phyloP scores from a whole-genome alignment of 2,113 vertebrate species.

The Cygnus buccinator region DNA sequence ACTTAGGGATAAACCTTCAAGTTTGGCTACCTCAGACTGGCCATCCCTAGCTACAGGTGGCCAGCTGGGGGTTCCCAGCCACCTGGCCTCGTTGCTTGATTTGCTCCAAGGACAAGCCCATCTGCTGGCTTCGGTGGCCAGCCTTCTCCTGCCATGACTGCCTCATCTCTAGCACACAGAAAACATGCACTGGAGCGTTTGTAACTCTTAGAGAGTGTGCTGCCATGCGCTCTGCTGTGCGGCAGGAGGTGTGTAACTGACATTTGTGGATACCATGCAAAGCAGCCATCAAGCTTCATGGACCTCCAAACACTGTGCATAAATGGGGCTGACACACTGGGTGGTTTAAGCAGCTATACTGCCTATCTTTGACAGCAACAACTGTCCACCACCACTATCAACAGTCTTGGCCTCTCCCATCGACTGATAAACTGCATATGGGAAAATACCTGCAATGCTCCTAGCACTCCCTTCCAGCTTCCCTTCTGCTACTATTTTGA shows the following conservation, averaged over 20 bases:
- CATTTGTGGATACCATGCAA: not conserved
- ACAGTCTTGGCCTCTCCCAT: not conserved
- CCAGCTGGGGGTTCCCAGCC: not conserved
- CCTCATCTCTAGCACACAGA: not conserved
- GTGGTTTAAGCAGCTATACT: not conserved
- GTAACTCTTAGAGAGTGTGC: not conserved
- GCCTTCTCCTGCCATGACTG: not conserved
- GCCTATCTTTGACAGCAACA: not conserved
- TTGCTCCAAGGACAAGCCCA: slow-evolving; percentile 1
- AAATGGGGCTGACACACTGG: not conserved
- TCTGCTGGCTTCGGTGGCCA: slow-evolving; percentile 6
- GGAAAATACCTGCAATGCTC: not conserved
- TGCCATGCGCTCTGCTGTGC: not conserved
- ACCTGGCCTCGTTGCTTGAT: not conserved
- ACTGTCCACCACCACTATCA: not conserved
- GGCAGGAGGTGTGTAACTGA: not conserved
- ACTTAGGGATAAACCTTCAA: not conserved
- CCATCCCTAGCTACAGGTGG: not conserved
- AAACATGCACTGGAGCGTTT: not conserved
- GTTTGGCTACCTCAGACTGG: not conserved
- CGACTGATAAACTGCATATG: not conserved
- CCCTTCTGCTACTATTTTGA: not conserved
- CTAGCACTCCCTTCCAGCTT: not conserved
- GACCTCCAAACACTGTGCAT: not conserved
- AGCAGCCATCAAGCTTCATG: not conserved